A percentile compares a stretch with the other conserved stretches of the same genome.
These are phyloP conservation scores for Progne subis DNA, from an alignment of 2,113 vertebrate genomes.

Conservation along the genomic window DNA sequence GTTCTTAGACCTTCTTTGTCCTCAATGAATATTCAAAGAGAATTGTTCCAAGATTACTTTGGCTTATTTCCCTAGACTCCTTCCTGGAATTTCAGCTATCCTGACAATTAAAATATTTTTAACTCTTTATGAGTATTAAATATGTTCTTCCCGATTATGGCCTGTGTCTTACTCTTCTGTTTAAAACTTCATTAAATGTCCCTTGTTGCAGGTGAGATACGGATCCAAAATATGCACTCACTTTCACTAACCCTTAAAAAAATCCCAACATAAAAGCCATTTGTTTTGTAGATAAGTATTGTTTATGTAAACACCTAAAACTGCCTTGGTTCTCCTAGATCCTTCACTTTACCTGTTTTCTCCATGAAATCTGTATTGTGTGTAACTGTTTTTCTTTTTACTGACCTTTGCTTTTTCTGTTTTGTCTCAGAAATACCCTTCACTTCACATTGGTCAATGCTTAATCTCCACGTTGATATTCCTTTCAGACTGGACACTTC, in stretches of 20 bases:
- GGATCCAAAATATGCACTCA: not conserved
- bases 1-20: not conserved
- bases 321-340: not conserved
- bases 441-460: not conserved
- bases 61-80: constrained; percentile 23
- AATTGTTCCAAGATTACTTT: constrained; percentile 42
- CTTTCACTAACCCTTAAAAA: not conserved
- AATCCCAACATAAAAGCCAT: not conserved
- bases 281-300: not conserved
- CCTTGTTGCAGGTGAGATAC: not conserved
- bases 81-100: constrained; percentile 33
- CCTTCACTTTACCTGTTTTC: not conserved
- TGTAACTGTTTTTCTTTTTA: not conserved
- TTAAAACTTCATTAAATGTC: not conserved
- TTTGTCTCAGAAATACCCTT: not conserved
- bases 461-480: not conserved
- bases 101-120: not conserved
- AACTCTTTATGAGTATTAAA: not conserved
- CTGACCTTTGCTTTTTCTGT: not conserved
- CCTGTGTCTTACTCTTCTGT: not conserved
- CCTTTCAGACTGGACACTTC: not conserved
- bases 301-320: not conserved
- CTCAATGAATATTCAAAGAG: not conserved
- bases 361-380: not conserved
- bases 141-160: not conserved